phyloP scores from a whole-genome alignment of 2,888 invertebrate species.

The Xestia xanthographa region DNA sequence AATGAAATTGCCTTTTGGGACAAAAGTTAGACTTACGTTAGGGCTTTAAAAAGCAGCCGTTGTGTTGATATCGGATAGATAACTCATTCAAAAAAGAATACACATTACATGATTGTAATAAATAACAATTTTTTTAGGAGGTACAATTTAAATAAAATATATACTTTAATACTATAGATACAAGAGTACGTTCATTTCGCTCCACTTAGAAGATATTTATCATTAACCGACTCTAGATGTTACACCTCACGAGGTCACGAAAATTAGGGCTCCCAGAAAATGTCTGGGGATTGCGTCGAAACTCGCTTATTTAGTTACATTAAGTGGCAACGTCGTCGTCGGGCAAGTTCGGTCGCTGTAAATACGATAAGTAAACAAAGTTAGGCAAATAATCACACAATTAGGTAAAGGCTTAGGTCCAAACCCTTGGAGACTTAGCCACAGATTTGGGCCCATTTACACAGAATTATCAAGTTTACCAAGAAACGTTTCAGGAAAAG shows the following conservation, averaged over 20 bases:
- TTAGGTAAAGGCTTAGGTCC: constrained; percentile 78
- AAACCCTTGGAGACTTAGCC: constrained; percentile 71
- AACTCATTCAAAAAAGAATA: not conserved
- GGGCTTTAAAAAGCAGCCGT: not conserved
- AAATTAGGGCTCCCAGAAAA: constrained; percentile 45
- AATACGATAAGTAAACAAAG: constrained; percentile 80
- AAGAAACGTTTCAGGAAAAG: not conserved
- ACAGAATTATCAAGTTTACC: constrained; percentile 4
- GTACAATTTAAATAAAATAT: too few species aligned
- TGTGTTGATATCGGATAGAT: not conserved
- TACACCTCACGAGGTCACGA: constrained; percentile 32
- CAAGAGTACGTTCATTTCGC: not conserved
- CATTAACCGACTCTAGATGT: constrained; percentile 1
- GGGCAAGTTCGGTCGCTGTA: constrained; percentile 72
- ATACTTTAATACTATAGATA: not conserved
- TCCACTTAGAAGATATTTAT: not conserved
- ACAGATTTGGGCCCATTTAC: constrained; percentile 24
- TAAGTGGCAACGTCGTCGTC: constrained; percentile 61
- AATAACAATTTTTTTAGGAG: not conserved
- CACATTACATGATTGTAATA: too few species aligned
- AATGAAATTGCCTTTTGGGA: not conserved
- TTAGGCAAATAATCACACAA: constrained; percentile 80
- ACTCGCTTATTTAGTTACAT: constrained; percentile 59
- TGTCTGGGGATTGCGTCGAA: constrained; percentile 34
- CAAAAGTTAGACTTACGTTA: not conserved